Base-by-base conservation (phyloP, 1,140 invertebrate species). In the Medauroidea extradentata region DNA sequence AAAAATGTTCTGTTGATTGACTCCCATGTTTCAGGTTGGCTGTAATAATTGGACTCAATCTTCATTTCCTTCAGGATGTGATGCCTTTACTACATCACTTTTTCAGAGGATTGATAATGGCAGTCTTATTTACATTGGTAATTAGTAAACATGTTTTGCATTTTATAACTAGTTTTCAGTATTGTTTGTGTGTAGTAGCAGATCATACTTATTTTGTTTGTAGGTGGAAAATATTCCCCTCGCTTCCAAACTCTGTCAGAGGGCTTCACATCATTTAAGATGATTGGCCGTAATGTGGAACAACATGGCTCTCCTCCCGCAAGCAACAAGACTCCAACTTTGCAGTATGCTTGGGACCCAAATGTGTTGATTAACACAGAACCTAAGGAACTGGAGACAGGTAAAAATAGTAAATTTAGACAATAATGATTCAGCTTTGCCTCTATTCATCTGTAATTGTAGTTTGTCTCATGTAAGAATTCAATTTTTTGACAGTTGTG, bases 71-170 rank as follows among this genome's bases (percentile, higher is more conserved):
- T 76, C 75, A 52, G 85, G 83, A 42, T 80, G 82, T 57, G 86
- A 90, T 74, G 86, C 85, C 1, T 90, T 87, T 67, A 88, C 87
- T 2, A 81, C 85, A 38, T 84, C 87, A 3, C 69, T 92, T 3
- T 90, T 91, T 64, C 84, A 87, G 71, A 83, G 82, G 63, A 85
- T 83, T 41, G 85, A 88, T 50, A 85, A 90, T 61, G 87, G 86
- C 8, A 84, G 84, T 64, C 71, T 91, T 16, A 82, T 89, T 24
- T 92, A 91, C 66, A 81, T 89, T 27, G 89, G 89, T 46, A 83
- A 42, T 8, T 27, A 39, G 46, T 53, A 18, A 27, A 9, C 4
- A n/a, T 51, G 3, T n/a, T 3, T 3, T 9, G 14, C 49, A 9
- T n/a, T 21, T 51, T 51, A 23, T 23, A n/a, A 9, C n/a, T 51